These are phyloP conservation scores for Ctena decussata DNA, from an alignment of 2,888 invertebrate genomes.

Conservation along the genomic window DNA sequence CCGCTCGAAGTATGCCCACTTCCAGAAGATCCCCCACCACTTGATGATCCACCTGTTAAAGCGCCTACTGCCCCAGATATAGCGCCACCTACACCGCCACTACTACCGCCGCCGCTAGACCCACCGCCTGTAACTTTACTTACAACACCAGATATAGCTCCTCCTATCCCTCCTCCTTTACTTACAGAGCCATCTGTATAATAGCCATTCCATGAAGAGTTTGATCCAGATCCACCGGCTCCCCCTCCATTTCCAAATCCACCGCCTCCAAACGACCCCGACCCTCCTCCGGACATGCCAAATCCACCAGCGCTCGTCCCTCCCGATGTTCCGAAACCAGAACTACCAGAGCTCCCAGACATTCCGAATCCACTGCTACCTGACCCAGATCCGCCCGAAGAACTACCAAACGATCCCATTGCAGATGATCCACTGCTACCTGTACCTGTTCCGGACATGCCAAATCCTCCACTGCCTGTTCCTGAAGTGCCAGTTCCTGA, in stretches of 20 bases:
- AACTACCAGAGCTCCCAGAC: not conserved
- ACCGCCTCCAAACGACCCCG: not conserved
- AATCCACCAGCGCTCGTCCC: not conserved
- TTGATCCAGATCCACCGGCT: slow-evolving; percentile 13
- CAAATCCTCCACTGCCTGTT: not conserved
- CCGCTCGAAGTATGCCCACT: not conserved
- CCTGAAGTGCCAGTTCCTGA: not conserved
- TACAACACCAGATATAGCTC: not conserved
- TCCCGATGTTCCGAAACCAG: not conserved
- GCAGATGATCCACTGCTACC: slow-evolving; percentile 7
- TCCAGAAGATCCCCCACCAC: slow-evolving; percentile 18
- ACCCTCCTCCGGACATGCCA: not conserved
- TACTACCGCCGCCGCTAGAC: not conserved
- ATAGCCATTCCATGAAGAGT: slow-evolving; percentile 43
- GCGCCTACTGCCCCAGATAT: slow-evolving; percentile 16
- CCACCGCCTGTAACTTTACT: not conserved
- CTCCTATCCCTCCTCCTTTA: slow-evolving; percentile 21
- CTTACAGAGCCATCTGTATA: slow-evolving; percentile 36
- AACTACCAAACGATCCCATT: slow-evolving; percentile 6
- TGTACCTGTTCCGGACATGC: not conserved
- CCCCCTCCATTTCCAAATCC: not conserved
- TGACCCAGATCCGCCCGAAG: not conserved
- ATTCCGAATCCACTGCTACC: not conserved
- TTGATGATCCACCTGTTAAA: slow-evolving; percentile 19
- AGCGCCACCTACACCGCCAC: slow-evolving; percentile 12